Evolutionary conservation across 2,888 invertebrate genomes (phyloP), one percentile per base, ranked within the genome.

Genomic region (Xestia sexstrigata): DNA sequence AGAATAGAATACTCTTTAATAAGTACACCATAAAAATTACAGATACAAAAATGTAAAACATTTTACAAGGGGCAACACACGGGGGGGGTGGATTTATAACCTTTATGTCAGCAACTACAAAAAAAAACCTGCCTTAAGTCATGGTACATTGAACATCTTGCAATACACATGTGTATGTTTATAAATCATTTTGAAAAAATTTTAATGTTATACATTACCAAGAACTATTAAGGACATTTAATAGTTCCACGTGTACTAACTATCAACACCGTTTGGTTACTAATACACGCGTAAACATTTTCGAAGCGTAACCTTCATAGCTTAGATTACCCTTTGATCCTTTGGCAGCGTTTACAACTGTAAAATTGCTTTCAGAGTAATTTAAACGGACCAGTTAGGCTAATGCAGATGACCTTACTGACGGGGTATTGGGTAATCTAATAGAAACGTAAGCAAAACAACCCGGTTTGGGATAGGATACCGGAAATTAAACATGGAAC

Each of bases 401-500:
- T 81, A 65, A 66, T 62, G 30, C 58, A 60, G 26, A 45, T 67
- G 49, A 58, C 42, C 30, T 81, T 55, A 66, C 35, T 47, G 45
- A 55, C 23, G 6, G 2, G 8, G 15, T 30, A n/a, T 63, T 76
- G 20, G 20, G 30, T 2, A 62, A 74, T 45, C 23, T 74, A 35
- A 62, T 17, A 35, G 23, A 8, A 15, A 26, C 2, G 42, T 52
- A 52, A 11, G 26, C 30, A 49, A 82, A 76, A 42, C 47, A 49
- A 58, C 20, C 63, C 55, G 20, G 39, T 30, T 81, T 82, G 8
- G 42, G 8, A 30, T 15, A 26, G 26, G 30, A 15, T 11, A 15
- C 35, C 47, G 75, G 63, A 45, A 77, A 77, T 63, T 63, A 82
- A 78, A 63, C 63, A 35, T 81, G 39, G 47, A 63, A 74, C 11